Evolutionary conservation across 2,797 vertebrate genomes (phyloP).

Genomic region (Moxostoma hubbsi): DNA sequence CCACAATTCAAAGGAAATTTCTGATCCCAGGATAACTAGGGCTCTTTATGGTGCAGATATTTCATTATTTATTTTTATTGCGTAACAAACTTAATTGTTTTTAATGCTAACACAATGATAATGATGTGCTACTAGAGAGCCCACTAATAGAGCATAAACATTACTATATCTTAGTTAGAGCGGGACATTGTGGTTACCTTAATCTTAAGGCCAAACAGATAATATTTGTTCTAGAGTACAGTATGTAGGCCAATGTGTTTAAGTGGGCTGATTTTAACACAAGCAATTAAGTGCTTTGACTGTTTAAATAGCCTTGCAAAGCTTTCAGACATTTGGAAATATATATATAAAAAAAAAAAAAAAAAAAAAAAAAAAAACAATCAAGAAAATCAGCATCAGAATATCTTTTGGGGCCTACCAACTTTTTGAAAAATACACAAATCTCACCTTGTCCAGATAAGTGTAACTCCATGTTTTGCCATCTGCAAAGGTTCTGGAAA

Average conservation of each 20-base stretch:
- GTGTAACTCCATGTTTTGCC: conserved; percentile 98
- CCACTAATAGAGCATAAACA: background rate
- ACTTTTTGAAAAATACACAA: background rate
- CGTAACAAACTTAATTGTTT: conserved; percentile 43
- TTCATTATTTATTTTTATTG: conserved; percentile 22
- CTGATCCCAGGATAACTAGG: conserved; percentile 33
- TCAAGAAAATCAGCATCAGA: background rate
- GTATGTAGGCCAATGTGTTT: no score
- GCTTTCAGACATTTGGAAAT: background rate
- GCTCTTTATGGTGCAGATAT: conserved; percentile 50
- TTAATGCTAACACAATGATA: conserved; percentile 21
- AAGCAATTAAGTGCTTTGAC: no score
- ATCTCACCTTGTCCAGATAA: conserved; percentile 92
- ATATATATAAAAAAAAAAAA: background rate
- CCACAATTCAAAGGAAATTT: conserved; percentile 54
- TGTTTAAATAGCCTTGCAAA: background rate
- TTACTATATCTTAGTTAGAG: background rate
- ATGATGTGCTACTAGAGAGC: conserved; percentile 15
- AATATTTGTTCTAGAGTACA: no score
- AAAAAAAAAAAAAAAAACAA: background rate
- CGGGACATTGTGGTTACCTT: conserved; percentile 23
- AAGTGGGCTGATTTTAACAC: no score
- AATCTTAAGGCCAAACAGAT: no score
- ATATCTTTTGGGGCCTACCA: background rate
- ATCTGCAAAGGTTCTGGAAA: conserved; percentile 91